Base-by-base conservation (phyloP, 2,888 invertebrate genomes). In the Melanostoma scalare region DNA sequence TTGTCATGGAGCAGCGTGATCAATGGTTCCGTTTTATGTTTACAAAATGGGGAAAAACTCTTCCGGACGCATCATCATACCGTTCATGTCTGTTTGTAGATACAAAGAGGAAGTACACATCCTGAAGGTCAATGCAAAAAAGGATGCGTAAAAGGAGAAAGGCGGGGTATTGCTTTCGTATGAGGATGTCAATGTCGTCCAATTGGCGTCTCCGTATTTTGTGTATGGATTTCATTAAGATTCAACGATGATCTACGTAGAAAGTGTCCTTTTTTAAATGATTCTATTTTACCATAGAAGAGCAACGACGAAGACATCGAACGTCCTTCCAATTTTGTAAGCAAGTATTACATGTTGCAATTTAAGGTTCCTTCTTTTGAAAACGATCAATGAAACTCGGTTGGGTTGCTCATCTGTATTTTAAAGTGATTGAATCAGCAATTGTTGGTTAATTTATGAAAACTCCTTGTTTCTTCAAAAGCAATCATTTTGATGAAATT, bases 1-100 rank as follows among this genome's bases (percentile, higher is more conserved):
- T 55, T 33, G 20, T 61, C 46, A 5, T 46, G 61, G 67, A 63
- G 20, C 79, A 71, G 60, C 53, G 65, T 76, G 80, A 80, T 75
- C 80, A 80, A 80, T 80, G 69, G 75, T 63, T 75, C 36, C 36
- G 69, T 73, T 73, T 68, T 55, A 63, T 76, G 80, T 71, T 76
- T 76, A 80, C 71, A 71, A 65, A 65, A 58, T 71, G 46, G 55
- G n/a, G 33, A 9, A 61, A 48, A 60, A 65, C 50, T 44, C 40
- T 56, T 71, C 50, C 35, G 76, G 56, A 63, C 71, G 71, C 56
- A 74, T 65, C 56, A 65, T 65, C 30, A 48, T 52, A 10, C 20
- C n/a, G 10, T 42, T 44, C 33, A 31, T 61, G 20, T 20, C 35
- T 36, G n/a, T 8, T 20, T 10, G 35, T 1, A 36, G 35, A 46